Conservation (phyloP, 2,888 invertebrate species). For the Chydorus sphaericus region DNA sequence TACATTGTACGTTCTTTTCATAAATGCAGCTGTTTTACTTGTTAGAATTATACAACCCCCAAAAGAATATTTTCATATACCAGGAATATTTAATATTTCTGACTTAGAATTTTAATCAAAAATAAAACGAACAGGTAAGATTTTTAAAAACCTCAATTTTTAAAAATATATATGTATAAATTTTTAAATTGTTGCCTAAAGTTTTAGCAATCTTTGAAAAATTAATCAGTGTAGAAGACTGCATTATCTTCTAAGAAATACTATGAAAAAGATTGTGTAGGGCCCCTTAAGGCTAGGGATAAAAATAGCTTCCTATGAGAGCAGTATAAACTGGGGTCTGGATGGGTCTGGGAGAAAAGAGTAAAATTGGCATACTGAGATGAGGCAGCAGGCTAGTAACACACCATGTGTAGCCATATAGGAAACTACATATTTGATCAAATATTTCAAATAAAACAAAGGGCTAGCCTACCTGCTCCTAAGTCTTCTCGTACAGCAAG, state of each 20-base stretch:
- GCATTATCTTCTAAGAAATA: not conserved
- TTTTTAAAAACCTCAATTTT: too few relatives aligned
- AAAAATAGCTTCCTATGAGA: slow-evolving; percentile 2
- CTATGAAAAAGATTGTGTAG: not conserved
- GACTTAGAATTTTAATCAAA: too few relatives aligned
- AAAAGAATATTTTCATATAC: too few relatives aligned
- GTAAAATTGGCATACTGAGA: not conserved
- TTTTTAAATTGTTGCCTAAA: too few relatives aligned
- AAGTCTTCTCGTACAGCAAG: slow-evolving; percentile 89
- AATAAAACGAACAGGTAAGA: too few relatives aligned
- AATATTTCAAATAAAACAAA: not conserved
- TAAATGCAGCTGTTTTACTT: too few relatives aligned
- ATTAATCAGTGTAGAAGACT: not conserved
- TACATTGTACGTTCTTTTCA: too few relatives aligned
- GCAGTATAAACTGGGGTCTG: not conserved
- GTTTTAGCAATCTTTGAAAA: too few relatives aligned
- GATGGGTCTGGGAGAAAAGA: not conserved
- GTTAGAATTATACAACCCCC: too few relatives aligned
- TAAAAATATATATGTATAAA: too few relatives aligned
- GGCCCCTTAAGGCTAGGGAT: not conserved
- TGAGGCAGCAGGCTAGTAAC: not conserved
- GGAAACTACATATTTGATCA: not conserved
- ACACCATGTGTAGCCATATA: not conserved
- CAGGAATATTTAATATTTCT: too few relatives aligned
- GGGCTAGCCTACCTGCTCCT: slow-evolving; percentile 56